phyloP scores from a whole-genome alignment of 2,888 invertebrate species.

The Brenthis ino region DNA sequence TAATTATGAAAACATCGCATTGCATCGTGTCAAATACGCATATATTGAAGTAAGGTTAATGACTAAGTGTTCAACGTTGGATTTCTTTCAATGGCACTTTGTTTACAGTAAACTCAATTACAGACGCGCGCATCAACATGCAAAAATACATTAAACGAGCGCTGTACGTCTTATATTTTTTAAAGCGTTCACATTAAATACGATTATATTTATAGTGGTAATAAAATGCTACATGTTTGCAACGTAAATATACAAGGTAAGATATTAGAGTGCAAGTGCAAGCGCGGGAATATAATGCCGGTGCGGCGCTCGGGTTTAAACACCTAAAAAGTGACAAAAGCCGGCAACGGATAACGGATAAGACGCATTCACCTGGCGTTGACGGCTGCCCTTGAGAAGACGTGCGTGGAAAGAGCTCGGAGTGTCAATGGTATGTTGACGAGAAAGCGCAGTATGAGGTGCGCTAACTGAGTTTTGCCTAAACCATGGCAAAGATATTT shows the following conservation, averaged over 20 bases:
- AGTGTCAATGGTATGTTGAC: slow-evolving; percentile 95
- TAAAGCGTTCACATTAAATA: slow-evolving; percentile 21
- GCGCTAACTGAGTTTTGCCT: slow-evolving; percentile 89
- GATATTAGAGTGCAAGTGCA: slow-evolving; percentile 6
- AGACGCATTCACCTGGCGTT: slow-evolving; percentile 71
- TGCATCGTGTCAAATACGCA: background rate
- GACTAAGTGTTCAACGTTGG: slow-evolving; percentile 11
- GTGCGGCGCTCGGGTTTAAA: background rate
- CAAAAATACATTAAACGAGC: slow-evolving; percentile 29
- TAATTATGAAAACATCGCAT: background rate
- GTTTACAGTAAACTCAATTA: slow-evolving; percentile 31
- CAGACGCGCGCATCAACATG: slow-evolving; percentile 28
- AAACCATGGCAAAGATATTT: slow-evolving; percentile 95
- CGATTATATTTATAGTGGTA: slow-evolving; percentile 22
- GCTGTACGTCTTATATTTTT: slow-evolving; percentile 19
- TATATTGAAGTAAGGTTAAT: slow-evolving; percentile 6
- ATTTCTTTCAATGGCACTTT: slow-evolving; percentile 23
- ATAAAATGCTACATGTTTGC: slow-evolving; percentile 18
- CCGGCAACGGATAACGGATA: slow-evolving; percentile 29
- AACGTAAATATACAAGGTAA: background rate
- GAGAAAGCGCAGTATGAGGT: slow-evolving; percentile 88
- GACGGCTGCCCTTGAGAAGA: slow-evolving; percentile 86
- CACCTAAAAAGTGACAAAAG: slow-evolving; percentile 3
- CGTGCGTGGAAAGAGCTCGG: slow-evolving; percentile 92
- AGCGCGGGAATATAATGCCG: slow-evolving; percentile 22